These are phyloP conservation scores for Lymantria monacha DNA, from an alignment of 2,888 invertebrate species.

Conservation along the genomic window DNA sequence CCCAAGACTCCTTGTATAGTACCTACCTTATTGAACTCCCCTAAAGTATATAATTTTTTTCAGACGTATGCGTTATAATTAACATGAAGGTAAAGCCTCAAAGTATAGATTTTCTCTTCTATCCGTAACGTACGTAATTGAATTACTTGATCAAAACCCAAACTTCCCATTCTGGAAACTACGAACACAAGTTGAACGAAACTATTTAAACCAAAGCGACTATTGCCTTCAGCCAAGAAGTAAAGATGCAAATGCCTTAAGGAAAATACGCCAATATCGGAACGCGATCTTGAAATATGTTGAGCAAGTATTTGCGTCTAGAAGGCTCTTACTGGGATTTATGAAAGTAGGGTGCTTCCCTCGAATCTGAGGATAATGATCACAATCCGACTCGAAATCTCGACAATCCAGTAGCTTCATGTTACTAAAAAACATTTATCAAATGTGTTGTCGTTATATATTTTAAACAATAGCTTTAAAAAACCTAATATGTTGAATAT, in stretches of 20 bases:
- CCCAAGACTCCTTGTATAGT: too few species aligned
- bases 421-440: constrained; percentile 28
- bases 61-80: too few species aligned
- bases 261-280: constrained; percentile 42
- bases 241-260: constrained; percentile 49
- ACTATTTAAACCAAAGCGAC: constrained; percentile 8
- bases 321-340: constrained; percentile 53
- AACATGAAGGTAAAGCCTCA: too few species aligned
- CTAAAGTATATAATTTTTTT: too few species aligned
- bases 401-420: constrained; percentile 42
- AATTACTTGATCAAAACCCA: background rate
- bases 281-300: constrained; percentile 45
- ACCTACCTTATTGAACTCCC: too few species aligned
- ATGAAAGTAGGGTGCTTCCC: constrained; percentile 54
- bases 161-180: background rate
- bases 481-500: too few species aligned
- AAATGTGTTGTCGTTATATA: background rate
- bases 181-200: background rate
- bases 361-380: constrained; percentile 63
- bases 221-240: constrained; percentile 32
- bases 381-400: constrained; percentile 53
- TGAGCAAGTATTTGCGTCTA: constrained; percentile 51
- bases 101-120: background rate
- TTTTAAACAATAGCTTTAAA: too few species aligned
- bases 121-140: background rate